Evolutionary conservation across 2,888 invertebrate species (phyloP).

Genomic region (Ellobium chinense): DNA sequence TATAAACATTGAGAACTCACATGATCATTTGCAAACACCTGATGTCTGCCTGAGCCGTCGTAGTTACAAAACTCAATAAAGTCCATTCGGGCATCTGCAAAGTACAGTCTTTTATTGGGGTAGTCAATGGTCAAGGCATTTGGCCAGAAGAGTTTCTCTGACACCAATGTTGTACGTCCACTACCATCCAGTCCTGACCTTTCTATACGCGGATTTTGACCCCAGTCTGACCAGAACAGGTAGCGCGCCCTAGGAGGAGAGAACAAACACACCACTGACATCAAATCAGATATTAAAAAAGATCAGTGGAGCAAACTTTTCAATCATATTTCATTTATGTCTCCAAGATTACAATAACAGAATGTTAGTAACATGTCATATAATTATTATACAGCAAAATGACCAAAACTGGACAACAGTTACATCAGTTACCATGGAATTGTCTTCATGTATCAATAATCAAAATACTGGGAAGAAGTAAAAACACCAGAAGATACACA

Average conservation of each 20-base stretch:
- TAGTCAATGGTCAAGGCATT: conserved; percentile 98
- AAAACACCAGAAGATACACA: too few species aligned
- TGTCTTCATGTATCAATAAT: too few species aligned
- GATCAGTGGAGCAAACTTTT: too few species aligned
- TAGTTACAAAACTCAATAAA: conserved; percentile 99
- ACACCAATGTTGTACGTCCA: conserved; percentile 90
- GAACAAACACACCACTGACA: too few species aligned
- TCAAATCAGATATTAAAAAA: too few species aligned
- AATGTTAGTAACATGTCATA: too few species aligned
- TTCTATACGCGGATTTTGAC: conserved; percentile 97
- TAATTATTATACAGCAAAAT: too few species aligned
- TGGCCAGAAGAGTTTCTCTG: conserved; percentile 98
- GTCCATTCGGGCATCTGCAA: conserved; percentile 97
- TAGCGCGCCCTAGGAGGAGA: conserved; percentile 65
- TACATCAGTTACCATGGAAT: too few species aligned
- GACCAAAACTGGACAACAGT: too few species aligned
- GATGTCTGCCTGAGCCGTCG: conserved; percentile 93
- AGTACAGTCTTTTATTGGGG: conserved; percentile 95
- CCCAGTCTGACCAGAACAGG: conserved; percentile 99
- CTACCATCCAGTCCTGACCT: conserved; percentile 97
- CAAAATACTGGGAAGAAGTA: too few species aligned
- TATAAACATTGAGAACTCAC: conserved; percentile 75
- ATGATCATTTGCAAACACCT: conserved; percentile 82
- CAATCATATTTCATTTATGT: too few species aligned
- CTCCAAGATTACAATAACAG: too few species aligned